phyloP scores from a whole-genome alignment of 2,797 vertebrate genomes.

The Propithecus deckenii region DNA sequence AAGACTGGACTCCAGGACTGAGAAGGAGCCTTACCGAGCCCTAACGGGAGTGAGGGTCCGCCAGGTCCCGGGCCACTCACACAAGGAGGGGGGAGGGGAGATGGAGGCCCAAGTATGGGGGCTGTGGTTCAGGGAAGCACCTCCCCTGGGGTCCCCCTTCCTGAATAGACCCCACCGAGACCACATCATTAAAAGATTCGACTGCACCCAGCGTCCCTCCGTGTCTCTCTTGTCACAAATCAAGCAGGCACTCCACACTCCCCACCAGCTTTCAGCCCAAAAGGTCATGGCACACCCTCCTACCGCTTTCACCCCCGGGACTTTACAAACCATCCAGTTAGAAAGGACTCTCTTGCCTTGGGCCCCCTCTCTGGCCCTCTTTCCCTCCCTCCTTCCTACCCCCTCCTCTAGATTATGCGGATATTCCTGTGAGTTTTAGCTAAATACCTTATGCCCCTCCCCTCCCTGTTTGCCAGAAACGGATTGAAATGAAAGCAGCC shows the following conservation, averaged over 20 bases:
- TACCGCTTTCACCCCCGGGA: not conserved
- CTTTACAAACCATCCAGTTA: not conserved
- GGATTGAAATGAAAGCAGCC: not conserved
- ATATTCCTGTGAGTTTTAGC: not conserved
- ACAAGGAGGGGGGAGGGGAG: not conserved
- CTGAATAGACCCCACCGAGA: not conserved
- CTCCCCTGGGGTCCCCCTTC: not conserved
- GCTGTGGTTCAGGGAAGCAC: not conserved
- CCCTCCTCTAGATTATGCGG: not conserved
- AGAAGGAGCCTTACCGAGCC: not conserved
- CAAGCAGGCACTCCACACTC: not conserved
- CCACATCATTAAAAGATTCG: conserved; percentile 40
- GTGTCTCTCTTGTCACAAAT: not conserved
- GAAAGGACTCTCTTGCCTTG: not conserved
- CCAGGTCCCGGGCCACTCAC: not conserved
- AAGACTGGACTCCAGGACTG: conserved; percentile 36
- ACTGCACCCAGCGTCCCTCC: not conserved
- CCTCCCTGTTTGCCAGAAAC: not conserved
- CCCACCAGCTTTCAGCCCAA: not conserved
- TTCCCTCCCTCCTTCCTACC: not conserved
- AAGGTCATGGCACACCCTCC: no score
- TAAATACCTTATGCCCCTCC: not conserved
- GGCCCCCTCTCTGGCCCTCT: not conserved
- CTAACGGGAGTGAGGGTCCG: not conserved
- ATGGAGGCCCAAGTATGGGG: not conserved